Evolutionary conservation across 2,113 vertebrate species (phyloP).

Genomic region (Carollia perspicillata): DNA sequence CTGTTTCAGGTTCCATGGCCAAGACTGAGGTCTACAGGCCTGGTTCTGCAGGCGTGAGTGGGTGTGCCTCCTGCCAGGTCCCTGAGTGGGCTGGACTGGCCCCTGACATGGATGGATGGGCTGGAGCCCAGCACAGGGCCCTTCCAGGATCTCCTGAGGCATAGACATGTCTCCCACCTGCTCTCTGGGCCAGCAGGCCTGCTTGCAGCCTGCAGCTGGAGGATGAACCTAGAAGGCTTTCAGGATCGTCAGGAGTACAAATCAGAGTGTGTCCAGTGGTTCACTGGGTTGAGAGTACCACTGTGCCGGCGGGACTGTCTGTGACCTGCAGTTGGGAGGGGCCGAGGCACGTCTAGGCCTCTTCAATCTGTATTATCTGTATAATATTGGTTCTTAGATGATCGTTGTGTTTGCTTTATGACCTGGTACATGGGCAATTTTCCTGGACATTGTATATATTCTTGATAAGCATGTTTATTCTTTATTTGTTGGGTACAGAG

Average conservation of each 20-base stretch:
- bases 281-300: too few species aligned
- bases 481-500: not conserved
- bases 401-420: not conserved
- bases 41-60: not conserved
- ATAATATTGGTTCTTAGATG: not conserved
- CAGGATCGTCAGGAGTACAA: not conserved
- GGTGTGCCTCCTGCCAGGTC: not conserved
- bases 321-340: too few species aligned
- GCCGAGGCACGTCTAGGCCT: not conserved
- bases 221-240: not conserved
- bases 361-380: not conserved
- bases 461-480: conserved; percentile 33
- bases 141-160: not conserved
- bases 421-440: not conserved
- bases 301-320: not conserved
- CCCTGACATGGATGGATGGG: not conserved
- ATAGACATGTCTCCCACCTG: not conserved
- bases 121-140: not conserved
- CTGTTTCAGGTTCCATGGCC: not conserved
- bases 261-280: not conserved
- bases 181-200: not conserved
- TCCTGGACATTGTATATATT: not conserved
- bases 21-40: not conserved
- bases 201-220: not conserved
- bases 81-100: not conserved